phyloP scores from a whole-genome alignment of 2,113 vertebrate genomes.

The rat (Rattus norvegicus) region GRCr8 NC_086024.1:120459501-120460000 shows the following conservation, averaged over 20 bases:
- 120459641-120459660: neutral
- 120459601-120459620: neutral
- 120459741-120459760: accelerated
- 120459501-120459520: constrained; percentile 76
- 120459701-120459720: neutral
- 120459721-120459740: neutral
- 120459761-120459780: neutral
- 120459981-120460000: neutral
- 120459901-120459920: neutral
- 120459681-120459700: neutral
- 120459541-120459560: constrained; percentile 61
- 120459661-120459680: neutral
- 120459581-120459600: neutral
- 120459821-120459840: neutral
- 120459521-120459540: constrained; percentile 78
- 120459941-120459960: neutral
- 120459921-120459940: neutral
- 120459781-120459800: neutral
- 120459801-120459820: neutral
- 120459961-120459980: neutral
- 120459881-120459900: neutral
- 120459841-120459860: neutral
- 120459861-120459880: neutral
- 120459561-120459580: neutral
- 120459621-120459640: neutral